Evolutionary conservation across 1,140 invertebrate species (phyloP), one percentile per base, ranked within the genome.

Genomic region (Ips typographus): DNA sequence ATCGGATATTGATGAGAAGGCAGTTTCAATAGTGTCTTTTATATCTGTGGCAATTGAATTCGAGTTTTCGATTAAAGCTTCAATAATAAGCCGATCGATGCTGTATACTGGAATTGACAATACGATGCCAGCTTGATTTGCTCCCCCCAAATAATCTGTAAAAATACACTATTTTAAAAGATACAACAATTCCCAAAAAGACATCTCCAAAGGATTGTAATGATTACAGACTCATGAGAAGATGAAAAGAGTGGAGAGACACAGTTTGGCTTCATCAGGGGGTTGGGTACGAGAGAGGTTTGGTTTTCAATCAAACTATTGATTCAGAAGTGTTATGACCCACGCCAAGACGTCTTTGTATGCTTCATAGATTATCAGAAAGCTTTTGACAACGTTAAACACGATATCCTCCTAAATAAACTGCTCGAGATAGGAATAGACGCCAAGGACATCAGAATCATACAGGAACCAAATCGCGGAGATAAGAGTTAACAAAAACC

Each of bases 21-120:
- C 42, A 51, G 73, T 36, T 38, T 75, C 65, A n/a, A 78, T 76
- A 5, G 66, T 62, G 41, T 72, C 63, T 58, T 75, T 69, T 2
- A 78, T 70, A 63, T 73, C 72, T n/a, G 62, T 65, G 7, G 74
- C 71, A 37, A 63, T 66, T 5, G 65, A 51, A 49, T 36, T 52
- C 22, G 44, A 5, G 53, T 72, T 72, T 6, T 64, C 44, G 4
- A 73, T 47, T 4, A 79, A 43, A 37, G 69, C 42, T 66, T 79
- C 76, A 56, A 70, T 65, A 36, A 79, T 75, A 40, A 79, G 59
- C 38, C 68, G 40, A 70, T 79, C 76, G 8, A 78, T 62, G 40
- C 68, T 72, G 40, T 66, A 65, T 1, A 74, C 72, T 3, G 65
- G 70, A 6, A 78, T 57, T 22, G 71, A 55, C 38, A 78, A 58